phyloP scores from a whole-genome alignment of 1,140 invertebrate species.

The Aphelinus atriplicis region DNA sequence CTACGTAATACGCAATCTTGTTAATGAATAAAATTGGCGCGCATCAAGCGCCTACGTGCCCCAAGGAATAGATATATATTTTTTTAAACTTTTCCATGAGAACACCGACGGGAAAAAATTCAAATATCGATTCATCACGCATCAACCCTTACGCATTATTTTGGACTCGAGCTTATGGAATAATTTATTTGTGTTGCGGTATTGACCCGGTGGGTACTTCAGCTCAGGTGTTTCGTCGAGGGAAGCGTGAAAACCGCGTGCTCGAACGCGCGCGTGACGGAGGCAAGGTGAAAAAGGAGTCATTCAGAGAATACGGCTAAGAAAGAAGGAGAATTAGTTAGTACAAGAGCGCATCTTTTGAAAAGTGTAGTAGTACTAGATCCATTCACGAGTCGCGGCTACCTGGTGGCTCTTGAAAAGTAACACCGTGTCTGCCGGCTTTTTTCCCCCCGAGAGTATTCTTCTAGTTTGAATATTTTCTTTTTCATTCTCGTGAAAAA shows the following conservation, averaged over 20 bases:
- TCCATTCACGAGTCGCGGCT: slow-evolving; percentile 15
- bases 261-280: slow-evolving; percentile 5
- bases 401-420: slow-evolving; percentile 5
- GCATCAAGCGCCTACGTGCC: too few relatives aligned
- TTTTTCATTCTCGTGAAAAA: too few relatives aligned
- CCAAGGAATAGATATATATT: too few relatives aligned
- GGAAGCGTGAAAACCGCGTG: slow-evolving; percentile 10
- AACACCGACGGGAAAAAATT: too few relatives aligned
- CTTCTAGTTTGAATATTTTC: neutral
- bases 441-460: neutral
- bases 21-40: neutral
- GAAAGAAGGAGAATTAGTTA: slow-evolving; percentile 13
- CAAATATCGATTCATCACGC: too few relatives aligned
- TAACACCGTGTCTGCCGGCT: slow-evolving; percentile 10
- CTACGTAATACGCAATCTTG: neutral
- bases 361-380: neutral
- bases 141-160: too few relatives aligned
- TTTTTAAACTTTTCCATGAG: too few relatives aligned
- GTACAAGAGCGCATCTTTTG: slow-evolving; percentile 4
- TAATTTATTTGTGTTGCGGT: too few relatives aligned
- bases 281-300: neutral
- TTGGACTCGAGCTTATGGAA: too few relatives aligned
- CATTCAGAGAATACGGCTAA: neutral
- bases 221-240: slow-evolving; percentile 8
- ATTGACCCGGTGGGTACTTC: too few relatives aligned